These are phyloP conservation scores for Campoletis raptor DNA, from an alignment of 2,888 invertebrate genomes.

Conservation along the genomic window DNA sequence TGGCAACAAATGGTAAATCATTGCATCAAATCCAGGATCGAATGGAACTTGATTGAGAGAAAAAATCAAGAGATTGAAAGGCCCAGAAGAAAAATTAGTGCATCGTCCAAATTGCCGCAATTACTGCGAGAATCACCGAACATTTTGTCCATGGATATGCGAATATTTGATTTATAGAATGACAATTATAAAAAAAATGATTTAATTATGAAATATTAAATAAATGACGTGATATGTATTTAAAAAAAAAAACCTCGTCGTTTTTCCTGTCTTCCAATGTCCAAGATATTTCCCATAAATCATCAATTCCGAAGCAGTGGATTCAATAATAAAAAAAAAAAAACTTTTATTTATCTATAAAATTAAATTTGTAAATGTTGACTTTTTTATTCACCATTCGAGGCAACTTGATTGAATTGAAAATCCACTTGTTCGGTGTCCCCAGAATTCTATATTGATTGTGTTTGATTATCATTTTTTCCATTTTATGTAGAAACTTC, in stretches of 20 bases:
- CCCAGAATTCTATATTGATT: slow-evolving; percentile 28
- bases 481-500: slow-evolving; percentile 63
- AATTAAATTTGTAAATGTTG: neutral
- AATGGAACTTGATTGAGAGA: neutral
- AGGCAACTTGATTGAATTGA: neutral
- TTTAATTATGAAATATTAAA: neutral
- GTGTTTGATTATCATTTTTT: slow-evolving; percentile 42
- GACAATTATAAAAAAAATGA: neutral
- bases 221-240: neutral
- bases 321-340: neutral
- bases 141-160: neutral
- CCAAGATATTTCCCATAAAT: neutral
- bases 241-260: neutral
- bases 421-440: slow-evolving; percentile 30
- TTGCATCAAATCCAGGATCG: neutral
- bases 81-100: neutral
- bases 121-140: neutral
- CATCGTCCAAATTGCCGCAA: neutral
- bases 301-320: neutral
- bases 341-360: neutral
- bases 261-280: neutral
- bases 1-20: neutral
- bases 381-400: neutral
- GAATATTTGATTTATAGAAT: neutral
- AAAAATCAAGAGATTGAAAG: neutral